Conservation (phyloP, 2,113 vertebrate species). For the Pluvianellus socialis region DNA sequence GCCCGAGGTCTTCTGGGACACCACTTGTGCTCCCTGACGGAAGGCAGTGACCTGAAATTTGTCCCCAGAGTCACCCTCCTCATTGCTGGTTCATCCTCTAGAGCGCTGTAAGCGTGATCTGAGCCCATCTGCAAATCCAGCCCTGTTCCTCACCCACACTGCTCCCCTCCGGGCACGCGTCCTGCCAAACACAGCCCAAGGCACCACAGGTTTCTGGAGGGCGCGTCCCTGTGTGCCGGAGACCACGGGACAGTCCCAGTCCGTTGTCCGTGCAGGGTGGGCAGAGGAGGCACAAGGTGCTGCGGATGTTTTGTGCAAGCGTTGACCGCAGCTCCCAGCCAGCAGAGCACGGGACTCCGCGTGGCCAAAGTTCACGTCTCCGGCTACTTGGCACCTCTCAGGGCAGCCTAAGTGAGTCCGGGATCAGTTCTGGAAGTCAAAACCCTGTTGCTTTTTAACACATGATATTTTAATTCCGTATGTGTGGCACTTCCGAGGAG, state of each 20-base stretch:
- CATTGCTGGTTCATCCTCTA: neutral
- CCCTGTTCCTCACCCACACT: fast-evolving
- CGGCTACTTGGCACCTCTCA: neutral
- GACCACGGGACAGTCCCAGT: neutral
- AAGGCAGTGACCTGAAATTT: neutral
- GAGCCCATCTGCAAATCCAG: neutral
- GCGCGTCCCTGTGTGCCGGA: neutral
- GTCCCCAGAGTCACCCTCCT: neutral
- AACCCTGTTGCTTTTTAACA: fast-evolving
- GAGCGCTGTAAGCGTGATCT: fast-evolving
- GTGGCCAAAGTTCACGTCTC: neutral
- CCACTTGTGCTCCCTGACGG: neutral
- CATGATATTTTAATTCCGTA: fast-evolving
- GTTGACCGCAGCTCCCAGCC: neutral
- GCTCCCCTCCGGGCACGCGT: fast-evolving
- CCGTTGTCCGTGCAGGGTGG: no score
- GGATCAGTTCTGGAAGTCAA: neutral
- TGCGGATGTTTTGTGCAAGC: neutral
- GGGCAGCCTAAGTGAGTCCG: neutral
- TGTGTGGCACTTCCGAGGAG: neutral
- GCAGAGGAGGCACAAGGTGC: neutral
- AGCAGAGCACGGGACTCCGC: fast-evolving
- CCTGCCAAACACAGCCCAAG: neutral
- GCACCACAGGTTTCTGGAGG: neutral
- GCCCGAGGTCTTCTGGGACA: neutral